These are phyloP conservation scores for Tortrix viridana DNA, from an alignment of 2,888 invertebrate genomes.

Conservation along the genomic window DNA sequence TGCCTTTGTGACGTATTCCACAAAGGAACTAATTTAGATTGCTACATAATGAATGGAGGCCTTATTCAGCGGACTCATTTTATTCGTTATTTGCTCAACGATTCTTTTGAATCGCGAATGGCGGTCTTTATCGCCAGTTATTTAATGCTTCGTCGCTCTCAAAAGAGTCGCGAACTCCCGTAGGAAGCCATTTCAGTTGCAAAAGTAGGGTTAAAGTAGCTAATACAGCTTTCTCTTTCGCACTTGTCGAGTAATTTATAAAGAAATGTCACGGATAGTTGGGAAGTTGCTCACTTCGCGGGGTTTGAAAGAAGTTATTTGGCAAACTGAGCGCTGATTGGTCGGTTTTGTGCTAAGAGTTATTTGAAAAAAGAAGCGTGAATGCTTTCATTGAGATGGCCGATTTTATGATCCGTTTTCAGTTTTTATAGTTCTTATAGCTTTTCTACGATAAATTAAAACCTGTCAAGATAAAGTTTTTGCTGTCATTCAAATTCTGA, in stretches of 20 bases:
- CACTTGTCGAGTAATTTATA: constrained; percentile 46
- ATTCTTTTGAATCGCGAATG: constrained; percentile 52
- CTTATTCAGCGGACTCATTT: constrained; percentile 36
- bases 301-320: constrained; percentile 19
- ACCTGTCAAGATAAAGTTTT: constrained; percentile 9
- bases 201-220: constrained; percentile 60
- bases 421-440: constrained; percentile 7
- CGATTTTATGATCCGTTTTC: constrained; percentile 4
- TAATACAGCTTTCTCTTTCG: constrained; percentile 61
- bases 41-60: constrained; percentile 45
- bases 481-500: not conserved
- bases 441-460: not conserved
- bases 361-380: constrained; percentile 8
- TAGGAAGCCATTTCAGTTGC: constrained; percentile 65
- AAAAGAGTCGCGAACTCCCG: constrained; percentile 63
- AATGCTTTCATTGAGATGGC: not conserved
- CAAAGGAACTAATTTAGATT: constrained; percentile 37
- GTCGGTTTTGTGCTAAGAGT: constrained; percentile 16
- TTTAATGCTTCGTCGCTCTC: constrained; percentile 73
- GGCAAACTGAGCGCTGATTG: constrained; percentile 6
- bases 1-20: constrained; percentile 27
- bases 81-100: constrained; percentile 36
- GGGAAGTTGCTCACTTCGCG: constrained; percentile 16
- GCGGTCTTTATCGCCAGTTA: constrained; percentile 61
- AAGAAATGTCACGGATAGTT: constrained; percentile 36